Evolutionary conservation across 2,888 invertebrate species (phyloP).

Genomic region (Pristionchus arcanus): DNA sequence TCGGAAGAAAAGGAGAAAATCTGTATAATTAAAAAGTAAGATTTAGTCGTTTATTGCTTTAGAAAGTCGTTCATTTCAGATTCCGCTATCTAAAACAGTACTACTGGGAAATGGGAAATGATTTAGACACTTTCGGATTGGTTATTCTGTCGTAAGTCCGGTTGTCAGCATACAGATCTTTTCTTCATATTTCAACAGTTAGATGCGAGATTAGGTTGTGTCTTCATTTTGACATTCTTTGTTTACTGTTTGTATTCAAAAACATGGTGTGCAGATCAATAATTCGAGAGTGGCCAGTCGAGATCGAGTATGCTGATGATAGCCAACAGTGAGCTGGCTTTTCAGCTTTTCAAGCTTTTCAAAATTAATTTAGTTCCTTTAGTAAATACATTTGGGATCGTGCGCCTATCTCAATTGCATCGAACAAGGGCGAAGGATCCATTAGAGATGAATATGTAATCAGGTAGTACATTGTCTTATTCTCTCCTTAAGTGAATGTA

Average conservation of each 20-base stretch:
- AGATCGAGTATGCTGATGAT: neutral
- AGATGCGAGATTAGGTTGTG: too few species aligned
- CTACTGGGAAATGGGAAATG: neutral
- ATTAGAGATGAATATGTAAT: constrained; percentile 13
- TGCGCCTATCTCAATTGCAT: constrained; percentile 4
- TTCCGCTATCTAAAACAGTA: neutral
- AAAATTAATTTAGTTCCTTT: neutral
- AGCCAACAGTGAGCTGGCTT: neutral
- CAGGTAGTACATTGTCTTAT: neutral
- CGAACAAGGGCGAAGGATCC: neutral
- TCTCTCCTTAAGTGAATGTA: neutral
- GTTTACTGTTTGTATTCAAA: neutral
- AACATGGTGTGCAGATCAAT: neutral
- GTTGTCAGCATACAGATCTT: neutral
- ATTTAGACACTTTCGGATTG: neutral
- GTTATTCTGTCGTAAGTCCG: neutral
- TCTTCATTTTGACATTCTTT: too few species aligned
- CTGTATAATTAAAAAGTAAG: neutral
- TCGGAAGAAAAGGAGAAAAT: neutral
- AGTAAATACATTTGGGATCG: constrained; percentile 18
- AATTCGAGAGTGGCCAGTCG: neutral
- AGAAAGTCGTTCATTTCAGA: neutral
- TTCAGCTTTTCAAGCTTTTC: neutral
- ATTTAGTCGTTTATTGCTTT: neutral
- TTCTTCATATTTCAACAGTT: neutral